A percentile compares a stretch with the other conserved stretches of the same genome.
Conservation (phyloP, 2,113 vertebrate species). For the Hypocryptadius cinnamomeus region DNA sequence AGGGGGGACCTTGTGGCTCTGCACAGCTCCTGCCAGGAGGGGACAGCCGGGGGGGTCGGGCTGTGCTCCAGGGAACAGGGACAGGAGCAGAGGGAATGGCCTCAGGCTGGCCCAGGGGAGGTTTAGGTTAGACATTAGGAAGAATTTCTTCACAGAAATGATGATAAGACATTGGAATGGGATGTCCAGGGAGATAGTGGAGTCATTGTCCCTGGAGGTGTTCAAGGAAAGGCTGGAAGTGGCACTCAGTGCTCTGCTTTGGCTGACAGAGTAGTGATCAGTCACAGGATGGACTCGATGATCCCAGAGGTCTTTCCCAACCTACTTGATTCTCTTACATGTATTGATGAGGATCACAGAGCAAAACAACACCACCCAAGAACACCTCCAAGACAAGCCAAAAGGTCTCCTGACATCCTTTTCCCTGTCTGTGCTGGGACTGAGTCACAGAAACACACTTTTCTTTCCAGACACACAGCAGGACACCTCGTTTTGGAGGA, state of each 20-base stretch:
- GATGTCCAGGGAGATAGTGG: neutral
- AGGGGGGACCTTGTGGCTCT: neutral
- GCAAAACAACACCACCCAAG: neutral
- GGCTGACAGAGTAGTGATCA: neutral
- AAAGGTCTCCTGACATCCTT: neutral
- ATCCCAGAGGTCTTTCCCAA: neutral
- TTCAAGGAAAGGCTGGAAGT: neutral
- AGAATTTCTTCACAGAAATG: neutral
- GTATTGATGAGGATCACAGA: neutral
- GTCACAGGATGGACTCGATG: neutral
- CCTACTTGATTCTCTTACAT: neutral
- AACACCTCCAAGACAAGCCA: neutral
- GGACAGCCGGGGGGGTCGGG: accelerated
- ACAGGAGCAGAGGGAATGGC: accelerated
- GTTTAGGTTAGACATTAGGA: neutral
- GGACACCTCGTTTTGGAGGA: accelerated
- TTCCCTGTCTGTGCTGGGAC: neutral
- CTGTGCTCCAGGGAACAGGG: neutral
- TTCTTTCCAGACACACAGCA: neutral
- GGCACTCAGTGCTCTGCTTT: neutral
- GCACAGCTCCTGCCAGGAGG: neutral
- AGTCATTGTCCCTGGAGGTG: neutral
- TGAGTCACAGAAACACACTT: neutral
- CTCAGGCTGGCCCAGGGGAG: neutral
- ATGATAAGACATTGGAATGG: neutral